Evolutionary conservation across 1,140 invertebrate species (phyloP).

Genomic region (Aphelinus certus): DNA sequence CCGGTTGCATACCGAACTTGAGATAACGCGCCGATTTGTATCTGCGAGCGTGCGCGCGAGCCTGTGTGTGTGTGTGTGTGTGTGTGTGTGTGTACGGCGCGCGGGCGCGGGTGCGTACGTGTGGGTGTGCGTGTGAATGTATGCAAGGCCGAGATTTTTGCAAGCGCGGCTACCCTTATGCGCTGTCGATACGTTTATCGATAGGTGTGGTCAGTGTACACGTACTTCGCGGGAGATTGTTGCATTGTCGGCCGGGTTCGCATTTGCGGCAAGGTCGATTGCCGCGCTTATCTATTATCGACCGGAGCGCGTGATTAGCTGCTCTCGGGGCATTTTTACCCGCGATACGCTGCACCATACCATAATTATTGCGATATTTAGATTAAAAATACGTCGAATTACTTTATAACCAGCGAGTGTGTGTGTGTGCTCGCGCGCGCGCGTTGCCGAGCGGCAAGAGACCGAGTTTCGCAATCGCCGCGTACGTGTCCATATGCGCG

Average conservation of each 20-base stretch:
- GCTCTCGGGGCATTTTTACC: not conserved
- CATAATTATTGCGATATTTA: constrained; percentile 19
- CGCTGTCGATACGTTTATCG: constrained; percentile 4
- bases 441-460: not conserved
- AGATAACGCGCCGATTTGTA: constrained; percentile 30
- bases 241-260: not conserved
- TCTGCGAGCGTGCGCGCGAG: not conserved
- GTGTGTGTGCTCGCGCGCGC: not conserved
- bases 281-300: constrained; percentile 11
- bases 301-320: not conserved
- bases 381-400: constrained; percentile 26
- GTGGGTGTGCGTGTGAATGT: too few species aligned
- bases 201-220: constrained; percentile 30
- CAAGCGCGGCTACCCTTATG: not conserved
- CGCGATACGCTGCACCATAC: too few species aligned
- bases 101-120: too few species aligned
- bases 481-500: not conserved
- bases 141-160: not conserved
- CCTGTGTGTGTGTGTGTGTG: too few species aligned
- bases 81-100: too few species aligned
- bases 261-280: constrained; percentile 29
- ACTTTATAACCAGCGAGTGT: not conserved
- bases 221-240: not conserved
- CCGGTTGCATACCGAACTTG: constrained; percentile 35
- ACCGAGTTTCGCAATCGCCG: not conserved